Percentiles rank a stretch among this genome's conserved stretches.
Conservation (phyloP, 2,797 vertebrate species). For the Falco columbarius region DNA sequence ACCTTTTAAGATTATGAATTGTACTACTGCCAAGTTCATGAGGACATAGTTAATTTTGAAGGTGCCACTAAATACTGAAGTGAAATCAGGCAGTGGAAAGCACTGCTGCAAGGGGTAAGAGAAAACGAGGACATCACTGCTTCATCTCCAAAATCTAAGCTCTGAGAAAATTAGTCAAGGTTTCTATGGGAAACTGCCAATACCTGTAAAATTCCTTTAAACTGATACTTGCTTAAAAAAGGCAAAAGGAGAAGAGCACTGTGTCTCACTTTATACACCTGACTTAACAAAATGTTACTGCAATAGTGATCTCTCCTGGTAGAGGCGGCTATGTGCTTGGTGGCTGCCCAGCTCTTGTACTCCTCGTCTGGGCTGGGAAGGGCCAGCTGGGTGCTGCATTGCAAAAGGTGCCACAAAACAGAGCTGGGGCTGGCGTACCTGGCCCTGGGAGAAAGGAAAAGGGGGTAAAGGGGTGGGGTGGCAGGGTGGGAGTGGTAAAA, state of each 20-base stretch:
- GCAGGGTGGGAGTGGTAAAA: neutral
- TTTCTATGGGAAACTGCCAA: neutral
- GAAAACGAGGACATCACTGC: neutral
- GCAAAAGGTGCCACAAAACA: neutral
- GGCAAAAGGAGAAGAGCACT: neutral
- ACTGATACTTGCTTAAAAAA: neutral
- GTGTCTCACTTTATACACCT: neutral
- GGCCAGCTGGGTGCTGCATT: neutral
- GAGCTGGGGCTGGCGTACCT: accelerated
- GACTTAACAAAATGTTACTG: neutral
- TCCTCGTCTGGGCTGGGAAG: neutral
- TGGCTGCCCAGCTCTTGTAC: neutral
- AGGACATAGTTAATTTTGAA: neutral
- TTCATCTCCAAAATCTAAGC: neutral
- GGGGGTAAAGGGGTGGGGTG: neutral
- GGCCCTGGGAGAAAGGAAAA: neutral
- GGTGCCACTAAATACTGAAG: neutral
- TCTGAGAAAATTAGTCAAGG: neutral
- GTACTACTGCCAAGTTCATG: neutral
- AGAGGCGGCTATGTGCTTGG: neutral
- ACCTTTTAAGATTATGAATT: neutral
- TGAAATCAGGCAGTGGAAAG: neutral
- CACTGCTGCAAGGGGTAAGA: neutral
- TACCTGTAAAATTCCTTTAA: neutral
- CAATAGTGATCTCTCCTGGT: neutral